Conservation (phyloP, 2,113 vertebrate species). For the Serilophus lunatus region DNA sequence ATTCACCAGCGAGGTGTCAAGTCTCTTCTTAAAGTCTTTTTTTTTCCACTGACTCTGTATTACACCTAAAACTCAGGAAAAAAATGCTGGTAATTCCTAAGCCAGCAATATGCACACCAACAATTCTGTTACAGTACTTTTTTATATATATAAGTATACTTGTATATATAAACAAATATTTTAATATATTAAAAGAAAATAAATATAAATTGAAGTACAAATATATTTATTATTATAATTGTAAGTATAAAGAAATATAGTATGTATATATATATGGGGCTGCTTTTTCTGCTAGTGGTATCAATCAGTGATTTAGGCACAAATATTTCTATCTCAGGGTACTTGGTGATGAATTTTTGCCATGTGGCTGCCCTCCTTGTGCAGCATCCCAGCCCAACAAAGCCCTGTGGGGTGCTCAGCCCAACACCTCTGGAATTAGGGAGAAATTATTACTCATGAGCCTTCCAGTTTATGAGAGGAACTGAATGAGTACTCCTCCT, state of each 20-base stretch:
- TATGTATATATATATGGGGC: not conserved
- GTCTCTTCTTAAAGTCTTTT: not conserved
- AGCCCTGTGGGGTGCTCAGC: not conserved
- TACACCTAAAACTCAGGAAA: not conserved
- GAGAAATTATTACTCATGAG: not conserved
- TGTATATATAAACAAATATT: not conserved
- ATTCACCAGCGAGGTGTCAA: not conserved
- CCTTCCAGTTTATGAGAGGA: not conserved
- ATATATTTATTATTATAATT: not conserved
- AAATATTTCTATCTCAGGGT: not conserved
- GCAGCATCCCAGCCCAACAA: not conserved
- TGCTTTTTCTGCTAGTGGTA: not conserved
- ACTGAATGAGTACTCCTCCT: not conserved
- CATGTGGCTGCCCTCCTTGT: not conserved
- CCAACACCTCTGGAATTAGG: rapidly evolving
- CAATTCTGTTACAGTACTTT: not conserved
- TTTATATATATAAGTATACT: not conserved
- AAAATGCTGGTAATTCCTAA: not conserved
- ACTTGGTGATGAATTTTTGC: not conserved
- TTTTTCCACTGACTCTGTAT: not conserved
- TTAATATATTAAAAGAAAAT: not conserved
- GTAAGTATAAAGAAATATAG: not conserved
- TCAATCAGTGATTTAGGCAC: not conserved
- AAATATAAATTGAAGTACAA: not conserved
- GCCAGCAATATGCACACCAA: not conserved